Conservation (phyloP, 2,888 invertebrate species). For the Aporophyla lueneburgensis region DNA sequence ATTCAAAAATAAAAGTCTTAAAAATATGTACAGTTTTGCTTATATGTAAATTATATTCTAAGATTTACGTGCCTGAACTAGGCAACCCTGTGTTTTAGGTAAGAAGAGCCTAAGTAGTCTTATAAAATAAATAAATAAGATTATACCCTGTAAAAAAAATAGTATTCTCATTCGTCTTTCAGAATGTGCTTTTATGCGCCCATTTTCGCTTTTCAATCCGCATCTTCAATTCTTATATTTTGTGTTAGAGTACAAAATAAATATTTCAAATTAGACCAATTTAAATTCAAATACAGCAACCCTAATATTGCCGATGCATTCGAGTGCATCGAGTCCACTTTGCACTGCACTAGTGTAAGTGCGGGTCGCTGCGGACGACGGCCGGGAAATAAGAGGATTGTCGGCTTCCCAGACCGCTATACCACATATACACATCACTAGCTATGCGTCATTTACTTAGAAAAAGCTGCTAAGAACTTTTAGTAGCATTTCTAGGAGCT, state of each 20-base stretch:
- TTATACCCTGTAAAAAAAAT: too few relatives aligned
- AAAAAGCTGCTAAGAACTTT: constrained; percentile 7
- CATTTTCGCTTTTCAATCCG: background rate
- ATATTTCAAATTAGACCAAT: background rate
- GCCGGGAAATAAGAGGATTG: constrained; percentile 73
- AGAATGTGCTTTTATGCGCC: too few relatives aligned
- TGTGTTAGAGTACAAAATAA: background rate
- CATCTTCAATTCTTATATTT: background rate
- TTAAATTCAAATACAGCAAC: constrained; percentile 46
- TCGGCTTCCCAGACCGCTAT: constrained; percentile 51
- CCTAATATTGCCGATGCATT: constrained; percentile 70
- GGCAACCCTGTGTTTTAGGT: too few relatives aligned
- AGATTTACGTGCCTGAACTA: too few relatives aligned
- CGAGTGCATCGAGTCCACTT: constrained; percentile 74
- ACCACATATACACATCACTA: constrained; percentile 49
- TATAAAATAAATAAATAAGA: too few relatives aligned
- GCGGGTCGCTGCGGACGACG: constrained; percentile 73
- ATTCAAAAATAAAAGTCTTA: too few relatives aligned
- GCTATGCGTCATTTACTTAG: constrained; percentile 20
- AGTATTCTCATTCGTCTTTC: background rate
- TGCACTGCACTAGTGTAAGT: constrained; percentile 68
- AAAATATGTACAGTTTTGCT: too few relatives aligned
- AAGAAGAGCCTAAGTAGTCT: too few relatives aligned
- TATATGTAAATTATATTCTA: too few relatives aligned
- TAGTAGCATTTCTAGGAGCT: constrained; percentile 7